These are phyloP conservation scores for Pavo muticus DNA, from an alignment of 2,113 vertebrate genomes.

Conservation along the genomic window DNA sequence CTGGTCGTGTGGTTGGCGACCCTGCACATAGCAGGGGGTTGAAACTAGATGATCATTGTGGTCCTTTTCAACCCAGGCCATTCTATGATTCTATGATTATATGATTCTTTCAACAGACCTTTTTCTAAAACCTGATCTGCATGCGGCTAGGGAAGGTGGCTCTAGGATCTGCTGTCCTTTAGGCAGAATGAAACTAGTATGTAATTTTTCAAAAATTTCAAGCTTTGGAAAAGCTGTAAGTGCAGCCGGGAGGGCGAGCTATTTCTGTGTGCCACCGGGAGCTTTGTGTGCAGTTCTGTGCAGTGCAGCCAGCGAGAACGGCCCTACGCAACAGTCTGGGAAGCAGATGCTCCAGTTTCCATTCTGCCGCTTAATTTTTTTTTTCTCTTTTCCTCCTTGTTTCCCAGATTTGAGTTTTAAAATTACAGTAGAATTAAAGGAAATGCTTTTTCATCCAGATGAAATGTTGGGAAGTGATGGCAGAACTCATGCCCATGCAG, in stretches of 20 bases:
- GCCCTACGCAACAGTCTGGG: rapidly evolving
- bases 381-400: not conserved
- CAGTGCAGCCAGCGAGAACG: not conserved
- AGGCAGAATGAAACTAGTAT: not conserved
- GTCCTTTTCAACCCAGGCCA: no score
- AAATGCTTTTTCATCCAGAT: not conserved
- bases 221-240: not conserved
- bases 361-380: not conserved
- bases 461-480: not conserved
- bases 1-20: no score
- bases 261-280: not conserved
- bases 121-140: not conserved
- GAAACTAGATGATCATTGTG: no score
- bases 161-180: not conserved
- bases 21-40: no score
- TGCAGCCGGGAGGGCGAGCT: not conserved
- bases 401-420: not conserved
- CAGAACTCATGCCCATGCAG: rapidly evolving
- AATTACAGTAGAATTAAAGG: not conserved
- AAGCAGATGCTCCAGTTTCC: not conserved
- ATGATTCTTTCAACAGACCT: not conserved
- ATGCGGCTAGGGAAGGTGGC: not conserved
- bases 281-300: not conserved
- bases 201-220: not conserved
- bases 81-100: no score